Base-by-base conservation (phyloP, 1,140 invertebrate genomes). In the Ceratina calcarata region DNA sequence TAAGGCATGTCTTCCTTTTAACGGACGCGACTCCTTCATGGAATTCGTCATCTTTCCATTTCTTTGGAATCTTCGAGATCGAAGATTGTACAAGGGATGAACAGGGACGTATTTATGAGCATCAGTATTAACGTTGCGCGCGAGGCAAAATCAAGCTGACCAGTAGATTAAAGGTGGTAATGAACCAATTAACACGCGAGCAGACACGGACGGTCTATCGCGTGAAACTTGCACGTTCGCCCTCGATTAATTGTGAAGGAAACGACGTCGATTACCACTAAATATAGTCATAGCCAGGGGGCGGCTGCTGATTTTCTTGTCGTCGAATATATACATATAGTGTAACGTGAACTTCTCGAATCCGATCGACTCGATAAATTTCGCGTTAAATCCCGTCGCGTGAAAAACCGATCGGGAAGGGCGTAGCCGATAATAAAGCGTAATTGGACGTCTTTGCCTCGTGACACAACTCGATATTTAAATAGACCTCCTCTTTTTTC, bases 41-140 rank as follows among this genome's bases (percentile, higher is more conserved):
- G n/a, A 77, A 92, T 90, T 89, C 68, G 89, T 85, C 3, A 91
- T 92, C 65, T 92, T 91, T 80, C 89, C 27, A 4, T 32, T 32
- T 32, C 27, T 1, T n/a, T n/a, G n/a, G n/a, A n/a, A n/a, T n/a
- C n/a, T 32, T 32, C 27, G 27, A 4, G 4, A 32, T 32, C 27
- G 27, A 2, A 32, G 27, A 4, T 32, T 4, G 2, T 32, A 2
- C 27, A 4, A 4, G 27, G 27, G 27, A 32, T 32, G 27, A 32
- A 32, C 27, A 32, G 27, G 27, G 27, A 2, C 1, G 27, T 32
- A 32, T 32, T 32, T 32, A 4, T 32, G 27, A 32, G 27, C 27
- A 32, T 1, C 27, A 32, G 27, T 32, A 32, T 22, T 18, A 4
- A n/a, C 10, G n/a, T 49, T 4, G 8, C n/a, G 3, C 10, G 15